Conservation (phyloP, 2,113 vertebrate species). For the Odocoileus virginianus region DNA sequence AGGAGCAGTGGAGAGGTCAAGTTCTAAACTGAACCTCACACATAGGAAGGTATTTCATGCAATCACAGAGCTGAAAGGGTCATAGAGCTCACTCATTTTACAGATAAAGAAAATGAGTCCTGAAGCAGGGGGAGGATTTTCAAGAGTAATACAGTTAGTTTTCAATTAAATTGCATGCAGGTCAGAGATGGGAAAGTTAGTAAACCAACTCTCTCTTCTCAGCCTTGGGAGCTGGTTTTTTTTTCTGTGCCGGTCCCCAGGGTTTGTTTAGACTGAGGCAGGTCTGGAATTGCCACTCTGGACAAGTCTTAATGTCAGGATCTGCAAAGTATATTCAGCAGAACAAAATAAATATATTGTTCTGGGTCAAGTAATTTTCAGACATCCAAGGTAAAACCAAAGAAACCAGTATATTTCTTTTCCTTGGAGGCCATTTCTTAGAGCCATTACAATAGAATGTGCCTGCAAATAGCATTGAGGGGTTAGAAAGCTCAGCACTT, state of each 20-base stretch:
- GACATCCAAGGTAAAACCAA: neutral
- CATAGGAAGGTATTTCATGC: neutral
- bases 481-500: neutral
- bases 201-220: neutral
- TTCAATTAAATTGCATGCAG: neutral
- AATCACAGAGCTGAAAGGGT: neutral
- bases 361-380: neutral
- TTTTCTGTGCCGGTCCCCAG: neutral
- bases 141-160: neutral
- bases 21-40: slow-evolving; percentile 30
- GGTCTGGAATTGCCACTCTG: neutral
- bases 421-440: neutral
- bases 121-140: neutral
- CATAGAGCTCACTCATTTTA: slow-evolving; percentile 3
- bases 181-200: neutral
- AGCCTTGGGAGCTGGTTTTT: neutral
- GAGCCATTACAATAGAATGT: neutral
- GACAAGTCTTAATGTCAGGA: neutral
- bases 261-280: neutral
- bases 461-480: neutral
- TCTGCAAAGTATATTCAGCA: neutral
- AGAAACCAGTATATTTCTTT: neutral
- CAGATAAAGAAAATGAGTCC: slow-evolving; percentile 39
- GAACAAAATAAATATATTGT: neutral
- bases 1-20: slow-evolving; percentile 42